These are phyloP conservation scores for Bovichtus diacanthus DNA, from an alignment of 2,797 vertebrate species.

Conservation along the genomic window DNA sequence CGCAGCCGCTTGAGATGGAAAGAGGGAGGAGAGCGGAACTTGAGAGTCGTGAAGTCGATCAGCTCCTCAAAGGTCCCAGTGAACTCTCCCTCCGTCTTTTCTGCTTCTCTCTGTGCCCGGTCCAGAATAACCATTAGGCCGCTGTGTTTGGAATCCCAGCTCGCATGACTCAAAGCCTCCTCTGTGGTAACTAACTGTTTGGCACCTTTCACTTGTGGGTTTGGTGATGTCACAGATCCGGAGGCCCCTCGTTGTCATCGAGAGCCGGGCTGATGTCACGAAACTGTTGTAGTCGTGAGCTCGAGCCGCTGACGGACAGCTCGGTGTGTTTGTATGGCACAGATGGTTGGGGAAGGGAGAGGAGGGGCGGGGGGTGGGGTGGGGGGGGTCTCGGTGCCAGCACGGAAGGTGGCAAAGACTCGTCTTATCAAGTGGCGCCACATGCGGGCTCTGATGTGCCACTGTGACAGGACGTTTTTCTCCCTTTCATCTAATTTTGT, in stretches of 20 bases:
- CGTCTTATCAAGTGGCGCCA: conserved; percentile 74
- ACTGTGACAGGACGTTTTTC: conserved; percentile 68
- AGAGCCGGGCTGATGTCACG: conserved; percentile 69
- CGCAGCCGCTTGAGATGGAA: conserved; percentile 52
- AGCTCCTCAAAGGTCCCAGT: conserved; percentile 26
- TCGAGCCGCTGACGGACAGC: conserved; percentile 69
- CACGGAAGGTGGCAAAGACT: conserved; percentile 71
- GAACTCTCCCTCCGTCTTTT: conserved; percentile 13
- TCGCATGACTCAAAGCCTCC: conserved; percentile 70
- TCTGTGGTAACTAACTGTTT: conserved; percentile 60
- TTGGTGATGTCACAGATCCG: conserved; percentile 69
- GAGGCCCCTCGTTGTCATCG: conserved; percentile 38
- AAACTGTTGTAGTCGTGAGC: conserved; percentile 49
- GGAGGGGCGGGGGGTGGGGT: background rate
- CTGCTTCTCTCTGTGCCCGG: conserved; percentile 23
- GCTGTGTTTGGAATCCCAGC: conserved; percentile 52
- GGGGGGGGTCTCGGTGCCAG: conserved; percentile 61
- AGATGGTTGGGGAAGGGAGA: conserved; percentile 72
- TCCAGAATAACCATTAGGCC: conserved; percentile 67
- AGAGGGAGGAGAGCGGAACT: conserved; percentile 49
- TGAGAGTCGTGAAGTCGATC: conserved; percentile 28
- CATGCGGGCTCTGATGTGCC: conserved; percentile 70
- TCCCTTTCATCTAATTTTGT: conserved; percentile 69
- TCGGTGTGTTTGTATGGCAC: conserved; percentile 77
- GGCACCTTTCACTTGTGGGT: conserved; percentile 55